Evolutionary conservation across 2,888 invertebrate genomes (phyloP).

Genomic region (Erebia aethiops): DNA sequence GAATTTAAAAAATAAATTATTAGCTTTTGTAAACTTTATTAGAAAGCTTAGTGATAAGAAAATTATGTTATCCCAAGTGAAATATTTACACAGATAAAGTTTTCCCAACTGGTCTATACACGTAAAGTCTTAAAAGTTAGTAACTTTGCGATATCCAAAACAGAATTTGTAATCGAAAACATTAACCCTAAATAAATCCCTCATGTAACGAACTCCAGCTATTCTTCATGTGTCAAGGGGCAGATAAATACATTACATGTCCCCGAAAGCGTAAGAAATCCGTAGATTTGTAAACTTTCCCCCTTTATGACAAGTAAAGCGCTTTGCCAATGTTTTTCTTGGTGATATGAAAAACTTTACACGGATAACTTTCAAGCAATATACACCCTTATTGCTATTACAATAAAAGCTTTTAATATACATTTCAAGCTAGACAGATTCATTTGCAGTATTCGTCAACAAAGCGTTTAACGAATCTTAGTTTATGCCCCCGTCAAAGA

Average conservation of each 20-base stretch:
- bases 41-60: background rate
- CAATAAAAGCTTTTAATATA: conserved; percentile 10
- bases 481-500: conserved; percentile 69
- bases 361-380: conserved; percentile 41
- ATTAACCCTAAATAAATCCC: conserved; percentile 66
- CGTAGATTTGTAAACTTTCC: conserved; percentile 81
- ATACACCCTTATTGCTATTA: conserved; percentile 45
- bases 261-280: conserved; percentile 80
- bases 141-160: conserved; percentile 28
- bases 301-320: conserved; percentile 78
- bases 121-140: conserved; percentile 16
- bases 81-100: background rate
- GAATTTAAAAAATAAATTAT: too few species aligned
- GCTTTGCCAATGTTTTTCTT: conserved; percentile 74
- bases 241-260: conserved; percentile 80
- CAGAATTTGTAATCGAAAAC: conserved; percentile 56
- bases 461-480: conserved; percentile 71
- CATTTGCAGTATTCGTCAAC: conserved; percentile 69
- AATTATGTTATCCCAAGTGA: background rate
- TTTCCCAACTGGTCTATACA: conserved; percentile 4
- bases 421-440: conserved; percentile 53
- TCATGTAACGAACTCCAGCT: conserved; percentile 66
- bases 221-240: conserved; percentile 78
- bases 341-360: conserved; percentile 78
- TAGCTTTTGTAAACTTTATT: background rate